phyloP scores from a whole-genome alignment of 2,113 vertebrate genomes.

The Puffinus mauretanicus region DNA sequence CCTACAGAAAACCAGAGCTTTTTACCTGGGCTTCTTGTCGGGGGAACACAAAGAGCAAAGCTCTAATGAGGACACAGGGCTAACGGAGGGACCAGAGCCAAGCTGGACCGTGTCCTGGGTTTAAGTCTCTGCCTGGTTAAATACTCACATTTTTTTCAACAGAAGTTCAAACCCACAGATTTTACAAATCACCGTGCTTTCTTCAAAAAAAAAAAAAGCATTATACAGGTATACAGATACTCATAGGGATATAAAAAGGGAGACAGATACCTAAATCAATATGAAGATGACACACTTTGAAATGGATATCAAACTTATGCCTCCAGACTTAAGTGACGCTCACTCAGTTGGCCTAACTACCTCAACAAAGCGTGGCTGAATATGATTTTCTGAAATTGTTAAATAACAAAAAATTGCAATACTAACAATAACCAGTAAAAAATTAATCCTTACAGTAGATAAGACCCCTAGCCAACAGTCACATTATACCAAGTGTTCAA shows the following conservation, averaged over 20 bases:
- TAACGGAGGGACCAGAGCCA: background rate
- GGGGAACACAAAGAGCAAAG: too few species aligned
- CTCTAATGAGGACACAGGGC: background rate
- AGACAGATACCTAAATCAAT: background rate
- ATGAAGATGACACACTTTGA: background rate
- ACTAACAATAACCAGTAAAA: background rate
- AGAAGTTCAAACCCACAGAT: background rate
- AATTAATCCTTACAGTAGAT: background rate
- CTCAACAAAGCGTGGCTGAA: accelerated
- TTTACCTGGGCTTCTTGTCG: background rate
- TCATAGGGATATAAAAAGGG: background rate
- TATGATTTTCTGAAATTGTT: background rate
- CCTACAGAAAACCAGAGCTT: background rate
- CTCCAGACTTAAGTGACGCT: background rate
- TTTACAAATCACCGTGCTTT: background rate
- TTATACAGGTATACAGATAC: background rate
- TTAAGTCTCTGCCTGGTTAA: background rate
- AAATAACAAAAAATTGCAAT: background rate
- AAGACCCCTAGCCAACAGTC: background rate
- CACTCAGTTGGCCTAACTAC: background rate
- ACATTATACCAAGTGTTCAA: background rate
- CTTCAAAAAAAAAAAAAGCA: background rate
- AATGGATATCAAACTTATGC: background rate
- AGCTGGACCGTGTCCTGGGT: background rate
- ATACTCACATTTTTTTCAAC: background rate